Conservation (phyloP, 2,113 vertebrate species). For the Sphyrna mokarran region DNA sequence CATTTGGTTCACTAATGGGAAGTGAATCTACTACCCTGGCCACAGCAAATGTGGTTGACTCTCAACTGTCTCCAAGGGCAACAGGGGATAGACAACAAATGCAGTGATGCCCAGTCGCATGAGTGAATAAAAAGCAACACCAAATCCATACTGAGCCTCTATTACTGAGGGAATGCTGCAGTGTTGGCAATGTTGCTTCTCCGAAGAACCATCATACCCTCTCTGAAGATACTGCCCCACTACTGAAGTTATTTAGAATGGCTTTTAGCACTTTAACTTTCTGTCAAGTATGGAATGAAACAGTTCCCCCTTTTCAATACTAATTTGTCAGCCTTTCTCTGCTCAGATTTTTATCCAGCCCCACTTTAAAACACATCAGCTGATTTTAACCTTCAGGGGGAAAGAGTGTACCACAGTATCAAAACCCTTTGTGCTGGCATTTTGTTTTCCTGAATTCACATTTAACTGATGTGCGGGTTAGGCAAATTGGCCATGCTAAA, state of each 20-base stretch:
- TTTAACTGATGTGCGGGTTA: background rate
- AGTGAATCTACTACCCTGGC: no score
- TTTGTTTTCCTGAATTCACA: background rate
- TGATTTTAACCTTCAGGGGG: background rate
- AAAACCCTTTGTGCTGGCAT: background rate
- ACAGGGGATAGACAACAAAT: no score
- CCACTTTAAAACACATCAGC: background rate
- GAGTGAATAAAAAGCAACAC: no score
- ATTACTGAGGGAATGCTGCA: background rate
- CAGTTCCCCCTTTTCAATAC: background rate
- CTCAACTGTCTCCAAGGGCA: no score
- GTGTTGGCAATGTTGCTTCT: background rate
- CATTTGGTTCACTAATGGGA: no score
- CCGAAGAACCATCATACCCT: background rate
- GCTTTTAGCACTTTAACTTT: background rate
- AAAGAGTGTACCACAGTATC: background rate
- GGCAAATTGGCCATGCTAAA: no score
- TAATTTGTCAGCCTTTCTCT: background rate
- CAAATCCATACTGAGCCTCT: background rate
- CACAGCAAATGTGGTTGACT: no score
- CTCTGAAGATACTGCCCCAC: background rate
- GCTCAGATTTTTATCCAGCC: background rate
- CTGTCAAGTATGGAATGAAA: background rate
- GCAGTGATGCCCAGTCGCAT: no score
- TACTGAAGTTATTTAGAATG: background rate